phyloP scores from a whole-genome alignment of 2,888 invertebrate genomes.

The Synanthedon tipuliformis region DNA sequence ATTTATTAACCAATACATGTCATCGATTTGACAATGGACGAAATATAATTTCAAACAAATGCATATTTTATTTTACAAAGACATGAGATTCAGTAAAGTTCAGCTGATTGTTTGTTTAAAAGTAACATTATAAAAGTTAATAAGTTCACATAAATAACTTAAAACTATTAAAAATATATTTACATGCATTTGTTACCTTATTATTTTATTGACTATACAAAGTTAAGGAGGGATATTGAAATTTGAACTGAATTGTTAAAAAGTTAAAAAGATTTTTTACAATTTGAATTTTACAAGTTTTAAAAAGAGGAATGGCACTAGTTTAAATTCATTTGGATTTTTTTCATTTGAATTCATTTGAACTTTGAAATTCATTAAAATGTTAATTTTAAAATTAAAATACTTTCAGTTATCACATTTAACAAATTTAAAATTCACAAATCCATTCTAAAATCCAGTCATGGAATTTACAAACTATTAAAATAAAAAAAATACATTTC shows the following conservation, averaged over 20 bases:
- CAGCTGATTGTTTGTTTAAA: slow-evolving; percentile 45
- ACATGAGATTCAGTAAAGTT: slow-evolving; percentile 65
- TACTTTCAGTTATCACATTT: slow-evolving; percentile 51
- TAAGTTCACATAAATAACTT: slow-evolving; percentile 68
- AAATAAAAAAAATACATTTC: slow-evolving; percentile 43
- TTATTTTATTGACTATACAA: background rate
- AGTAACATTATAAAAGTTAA: slow-evolving; percentile 24
- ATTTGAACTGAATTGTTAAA: background rate
- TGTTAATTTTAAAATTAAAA: slow-evolving; percentile 46
- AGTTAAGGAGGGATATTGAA: background rate
- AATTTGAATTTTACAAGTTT: background rate
- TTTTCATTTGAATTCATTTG: slow-evolving; percentile 2
- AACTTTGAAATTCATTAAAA: slow-evolving; percentile 14
- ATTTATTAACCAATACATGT: slow-evolving; percentile 61
- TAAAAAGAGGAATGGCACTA: slow-evolving; percentile 40
- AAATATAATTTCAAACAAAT: slow-evolving; percentile 56
- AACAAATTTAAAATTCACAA: slow-evolving; percentile 10
- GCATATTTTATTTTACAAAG: slow-evolving; percentile 46
- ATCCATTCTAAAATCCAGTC: slow-evolving; percentile 49
- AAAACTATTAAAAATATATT: slow-evolving; percentile 39
- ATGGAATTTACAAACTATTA: slow-evolving; percentile 45
- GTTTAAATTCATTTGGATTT: slow-evolving; percentile 17
- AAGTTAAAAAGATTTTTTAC: background rate
- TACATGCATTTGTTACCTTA: slow-evolving; percentile 32
- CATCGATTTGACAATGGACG: slow-evolving; percentile 56